A percentile compares a stretch with the other conserved stretches of the same genome.
These are phyloP conservation scores for Stegophylla sp. DNA, from an alignment of 2,888 invertebrate species.

Conservation along the genomic window DNA sequence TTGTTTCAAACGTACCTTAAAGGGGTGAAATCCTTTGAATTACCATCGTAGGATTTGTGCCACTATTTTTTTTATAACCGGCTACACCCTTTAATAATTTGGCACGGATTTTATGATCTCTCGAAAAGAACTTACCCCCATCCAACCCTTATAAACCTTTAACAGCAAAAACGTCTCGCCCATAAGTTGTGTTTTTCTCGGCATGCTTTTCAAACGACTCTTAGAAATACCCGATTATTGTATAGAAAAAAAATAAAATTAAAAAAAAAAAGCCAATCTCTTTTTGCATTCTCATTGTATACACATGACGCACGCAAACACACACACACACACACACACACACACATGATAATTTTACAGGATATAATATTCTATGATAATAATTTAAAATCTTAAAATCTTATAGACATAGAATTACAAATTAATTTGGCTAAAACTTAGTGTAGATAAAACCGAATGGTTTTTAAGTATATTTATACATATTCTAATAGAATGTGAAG, in stretches of 20 bases:
- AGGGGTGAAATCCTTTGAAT: conserved; percentile 47
- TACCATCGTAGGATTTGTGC: conserved; percentile 48
- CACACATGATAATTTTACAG: not conserved
- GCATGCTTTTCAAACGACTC: conserved; percentile 30
- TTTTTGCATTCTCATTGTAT: not conserved
- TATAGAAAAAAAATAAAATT: not conserved
- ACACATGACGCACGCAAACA: too few relatives aligned
- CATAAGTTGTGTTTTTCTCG: conserved; percentile 37
- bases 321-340: too few relatives aligned
- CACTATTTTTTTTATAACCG: conserved; percentile 46
- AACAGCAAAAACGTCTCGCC: conserved; percentile 43
- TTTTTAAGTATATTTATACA: too few relatives aligned
- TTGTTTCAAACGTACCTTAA: conserved; percentile 20
- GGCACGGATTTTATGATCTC: conserved; percentile 54
- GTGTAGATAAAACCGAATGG: too few relatives aligned
- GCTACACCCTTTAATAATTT: conserved; percentile 56
- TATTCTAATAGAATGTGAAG: too few relatives aligned
- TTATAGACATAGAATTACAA: too few relatives aligned
- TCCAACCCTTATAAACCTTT: conserved; percentile 34
- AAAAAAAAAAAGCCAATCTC: not conserved
- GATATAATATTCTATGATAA: too few relatives aligned
- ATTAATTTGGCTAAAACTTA: too few relatives aligned
- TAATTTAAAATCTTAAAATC: too few relatives aligned
- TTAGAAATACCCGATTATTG: conserved; percentile 22
- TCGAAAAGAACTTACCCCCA: conserved; percentile 45